Evolutionary conservation across 1,140 invertebrate genomes (phyloP).

Genomic region (Asbolus verrucosus): DNA sequence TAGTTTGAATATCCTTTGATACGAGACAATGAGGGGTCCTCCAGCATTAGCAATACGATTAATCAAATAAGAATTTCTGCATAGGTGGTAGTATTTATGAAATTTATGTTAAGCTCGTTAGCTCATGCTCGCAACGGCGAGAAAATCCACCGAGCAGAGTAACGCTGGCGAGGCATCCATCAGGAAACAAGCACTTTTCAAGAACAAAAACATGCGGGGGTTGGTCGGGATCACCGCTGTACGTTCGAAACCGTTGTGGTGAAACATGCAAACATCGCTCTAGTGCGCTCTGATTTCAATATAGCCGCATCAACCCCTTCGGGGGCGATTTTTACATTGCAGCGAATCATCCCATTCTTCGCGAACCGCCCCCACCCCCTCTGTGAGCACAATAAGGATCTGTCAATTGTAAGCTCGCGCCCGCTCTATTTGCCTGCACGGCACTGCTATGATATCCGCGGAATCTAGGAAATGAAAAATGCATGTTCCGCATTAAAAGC

Average conservation of each 20-base stretch:
- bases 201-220: constrained; percentile 48
- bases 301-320: constrained; percentile 57
- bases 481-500: constrained; percentile 59
- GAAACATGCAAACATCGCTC: constrained; percentile 47
- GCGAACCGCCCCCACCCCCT: constrained; percentile 35
- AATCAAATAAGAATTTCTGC: no score
- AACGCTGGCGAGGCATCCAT: constrained; percentile 47
- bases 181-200: constrained; percentile 51
- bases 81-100: no score
- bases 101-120: no score
- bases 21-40: no score
- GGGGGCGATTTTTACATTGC: constrained; percentile 59
- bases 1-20: no score
- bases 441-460: constrained; percentile 45
- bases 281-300: constrained; percentile 60
- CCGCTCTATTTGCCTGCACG: constrained; percentile 55
- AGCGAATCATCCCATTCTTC: constrained; percentile 38
- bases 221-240: no score
- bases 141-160: constrained; percentile 30
- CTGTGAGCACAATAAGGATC: constrained; percentile 61
- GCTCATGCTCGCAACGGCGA: background rate
- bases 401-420: constrained; percentile 60
- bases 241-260: constrained; percentile 2
- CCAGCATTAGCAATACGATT: no score
- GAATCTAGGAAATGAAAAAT: constrained; percentile 61